phyloP scores from a whole-genome alignment of 35 echinoderm and acorn worm species.

The Heliocidaris erythrogramma region DNA sequence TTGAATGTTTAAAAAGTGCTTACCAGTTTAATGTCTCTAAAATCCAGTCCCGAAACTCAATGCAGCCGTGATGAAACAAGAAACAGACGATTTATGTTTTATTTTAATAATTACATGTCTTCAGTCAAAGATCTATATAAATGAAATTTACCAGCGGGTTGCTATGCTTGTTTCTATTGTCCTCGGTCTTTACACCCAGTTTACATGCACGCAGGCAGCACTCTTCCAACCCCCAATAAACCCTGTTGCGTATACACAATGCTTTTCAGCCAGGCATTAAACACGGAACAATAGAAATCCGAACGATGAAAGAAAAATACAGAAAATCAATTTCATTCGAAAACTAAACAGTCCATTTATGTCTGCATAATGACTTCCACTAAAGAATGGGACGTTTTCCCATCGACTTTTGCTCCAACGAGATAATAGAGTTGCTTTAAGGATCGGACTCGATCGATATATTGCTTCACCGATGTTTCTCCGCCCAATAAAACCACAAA shows the following conservation, averaged over 20 bases:
- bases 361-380: background rate
- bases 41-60: background rate
- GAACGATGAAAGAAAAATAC: background rate
- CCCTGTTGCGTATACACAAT: background rate
- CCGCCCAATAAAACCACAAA: background rate
- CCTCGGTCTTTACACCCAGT: background rate
- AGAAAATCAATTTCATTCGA: background rate
- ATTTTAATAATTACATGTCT: background rate
- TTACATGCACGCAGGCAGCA: background rate
- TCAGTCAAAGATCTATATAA: background rate
- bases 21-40: background rate
- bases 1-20: background rate
- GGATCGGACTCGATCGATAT: background rate
- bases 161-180: background rate
- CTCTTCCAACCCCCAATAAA: background rate
- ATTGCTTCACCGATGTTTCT: background rate
- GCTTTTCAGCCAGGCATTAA: background rate
- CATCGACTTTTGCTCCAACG: background rate
- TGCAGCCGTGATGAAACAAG: background rate
- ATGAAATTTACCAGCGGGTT: background rate
- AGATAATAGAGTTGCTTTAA: slow-evolving; percentile 4
- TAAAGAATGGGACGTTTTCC: background rate
- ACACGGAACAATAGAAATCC: background rate
- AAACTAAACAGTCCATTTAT: background rate
- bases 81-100: background rate